Percentiles rank a stretch among this genome's conserved stretches.
phyloP scores from a whole-genome alignment of 2,113 vertebrate species.

The Suncus etruscus region DNA sequence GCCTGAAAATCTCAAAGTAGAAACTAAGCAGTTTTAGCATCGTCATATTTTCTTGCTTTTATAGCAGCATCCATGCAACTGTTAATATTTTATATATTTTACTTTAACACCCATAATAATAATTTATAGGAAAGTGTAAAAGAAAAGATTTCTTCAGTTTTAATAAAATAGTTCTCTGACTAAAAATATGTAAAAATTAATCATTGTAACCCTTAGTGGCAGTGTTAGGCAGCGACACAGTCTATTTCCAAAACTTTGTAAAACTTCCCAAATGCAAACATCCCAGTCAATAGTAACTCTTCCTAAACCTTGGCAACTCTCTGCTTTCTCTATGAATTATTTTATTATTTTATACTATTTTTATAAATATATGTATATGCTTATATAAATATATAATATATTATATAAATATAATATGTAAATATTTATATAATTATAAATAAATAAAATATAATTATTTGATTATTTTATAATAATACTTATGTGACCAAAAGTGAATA shows the following conservation, averaged over 20 bases:
- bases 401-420: too few species aligned
- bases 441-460: too few species aligned
- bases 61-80: background rate
- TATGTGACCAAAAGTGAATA: too few species aligned
- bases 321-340: too few species aligned
- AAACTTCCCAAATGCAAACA: background rate
- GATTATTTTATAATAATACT: too few species aligned
- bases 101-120: background rate
- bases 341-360: too few species aligned
- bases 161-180: background rate
- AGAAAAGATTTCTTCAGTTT: background rate
- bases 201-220: background rate
- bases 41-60: too few species aligned
- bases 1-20: background rate
- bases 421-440: too few species aligned
- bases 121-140: slow-evolving; percentile 10
- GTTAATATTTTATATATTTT: slow-evolving; percentile 29
- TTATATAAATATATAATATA: too few species aligned
- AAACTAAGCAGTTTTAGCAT: background rate
- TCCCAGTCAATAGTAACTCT: background rate
- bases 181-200: background rate
- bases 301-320: background rate
- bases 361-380: too few species aligned
- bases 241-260: too few species aligned
- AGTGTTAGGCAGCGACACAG: background rate